Conservation (phyloP, 2,888 invertebrate genomes). For the Eustalomyia histrio region DNA sequence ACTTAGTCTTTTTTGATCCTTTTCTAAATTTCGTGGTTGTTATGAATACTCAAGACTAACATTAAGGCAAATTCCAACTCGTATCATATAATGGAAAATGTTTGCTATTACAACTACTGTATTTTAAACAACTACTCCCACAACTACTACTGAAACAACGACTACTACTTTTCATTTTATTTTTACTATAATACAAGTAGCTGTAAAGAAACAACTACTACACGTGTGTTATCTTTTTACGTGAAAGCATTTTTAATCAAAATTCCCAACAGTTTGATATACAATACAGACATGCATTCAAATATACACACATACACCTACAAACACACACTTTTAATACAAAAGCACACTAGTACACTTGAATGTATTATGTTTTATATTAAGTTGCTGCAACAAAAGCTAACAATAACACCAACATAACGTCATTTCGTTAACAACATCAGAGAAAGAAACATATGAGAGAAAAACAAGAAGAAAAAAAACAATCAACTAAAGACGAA, state of each 20-base stretch:
- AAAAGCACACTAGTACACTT: not conserved
- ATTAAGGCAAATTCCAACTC: conserved; percentile 50
- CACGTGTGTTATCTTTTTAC: conserved; percentile 69
- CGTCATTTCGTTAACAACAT: conserved; percentile 5
- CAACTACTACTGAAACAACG: conserved; percentile 8
- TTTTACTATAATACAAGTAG: not conserved
- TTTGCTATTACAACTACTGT: conserved; percentile 35
- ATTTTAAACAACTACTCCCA: conserved; percentile 33
- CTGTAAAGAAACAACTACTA: conserved; percentile 20
- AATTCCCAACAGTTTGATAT: conserved; percentile 78
- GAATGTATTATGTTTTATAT: conserved; percentile 46
- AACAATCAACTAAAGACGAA: conserved; percentile 39
- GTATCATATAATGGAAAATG: conserved; percentile 44
- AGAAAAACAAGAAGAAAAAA: not conserved
- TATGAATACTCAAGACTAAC: conserved; percentile 50
- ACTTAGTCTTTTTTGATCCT: too few relatives aligned
- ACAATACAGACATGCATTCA: conserved; percentile 69
- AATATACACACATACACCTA: not conserved
- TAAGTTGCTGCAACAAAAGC: conserved; percentile 22
- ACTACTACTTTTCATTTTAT: conserved; percentile 2
- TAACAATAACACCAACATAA: conserved; percentile 24
- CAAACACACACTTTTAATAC: not conserved
- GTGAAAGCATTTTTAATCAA: conserved; percentile 79
- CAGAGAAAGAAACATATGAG: not conserved
- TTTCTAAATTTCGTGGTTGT: not conserved